Conservation (phyloP, 2,797 vertebrate species). For the Cheirogaleus major region DNA sequence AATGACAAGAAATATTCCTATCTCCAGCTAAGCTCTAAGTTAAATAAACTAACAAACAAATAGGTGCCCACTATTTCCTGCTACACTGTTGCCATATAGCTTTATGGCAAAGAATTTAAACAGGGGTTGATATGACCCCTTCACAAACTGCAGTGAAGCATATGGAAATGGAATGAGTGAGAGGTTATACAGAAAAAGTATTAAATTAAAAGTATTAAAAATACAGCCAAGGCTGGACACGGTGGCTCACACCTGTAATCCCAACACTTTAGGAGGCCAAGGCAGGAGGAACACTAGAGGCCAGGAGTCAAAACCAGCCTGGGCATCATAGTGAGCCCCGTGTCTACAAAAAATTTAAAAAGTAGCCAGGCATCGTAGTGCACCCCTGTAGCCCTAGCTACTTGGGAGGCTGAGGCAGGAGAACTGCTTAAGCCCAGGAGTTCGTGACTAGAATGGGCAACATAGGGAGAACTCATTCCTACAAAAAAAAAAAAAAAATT, state of each 20-base stretch:
- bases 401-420: not conserved
- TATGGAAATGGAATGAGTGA: not conserved
- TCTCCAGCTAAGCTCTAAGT: not conserved
- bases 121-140: not conserved
- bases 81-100: not conserved
- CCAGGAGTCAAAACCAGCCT: not conserved
- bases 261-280: not conserved
- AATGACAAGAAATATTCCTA: not conserved
- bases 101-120: not conserved
- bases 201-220: not conserved
- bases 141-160: not conserved
- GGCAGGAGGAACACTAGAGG: not conserved
- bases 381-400: not conserved
- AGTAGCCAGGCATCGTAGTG: not conserved
- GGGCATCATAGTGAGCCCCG: not conserved
- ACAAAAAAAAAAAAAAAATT: not conserved
- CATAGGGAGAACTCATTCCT: not conserved
- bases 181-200: not conserved
- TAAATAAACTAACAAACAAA: not conserved
- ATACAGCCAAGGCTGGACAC: not conserved
- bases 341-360: not conserved
- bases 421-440: not conserved
- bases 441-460: not conserved
- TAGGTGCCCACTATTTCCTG: not conserved
- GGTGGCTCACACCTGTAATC: not conserved